A percentile compares a stretch with the other conserved stretches of the same genome.
phyloP scores from a whole-genome alignment of 2,797 vertebrate species.

The Cyclopterus lumpus region DNA sequence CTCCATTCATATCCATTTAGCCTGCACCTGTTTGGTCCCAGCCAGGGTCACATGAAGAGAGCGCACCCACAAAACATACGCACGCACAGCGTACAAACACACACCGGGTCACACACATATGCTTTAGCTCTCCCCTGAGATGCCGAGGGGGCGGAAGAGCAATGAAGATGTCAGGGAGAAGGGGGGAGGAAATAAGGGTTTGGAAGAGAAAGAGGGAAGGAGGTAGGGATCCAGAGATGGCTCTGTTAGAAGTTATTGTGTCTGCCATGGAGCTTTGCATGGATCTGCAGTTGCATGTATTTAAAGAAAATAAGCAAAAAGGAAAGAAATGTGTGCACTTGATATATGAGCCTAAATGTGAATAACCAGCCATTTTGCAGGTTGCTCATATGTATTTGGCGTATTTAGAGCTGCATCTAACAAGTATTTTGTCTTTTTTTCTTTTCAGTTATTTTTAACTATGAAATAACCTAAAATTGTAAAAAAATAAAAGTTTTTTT shows the following conservation, averaged over 20 bases:
- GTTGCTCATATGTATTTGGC: background rate
- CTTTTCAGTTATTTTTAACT: background rate
- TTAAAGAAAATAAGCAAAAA: too few relatives aligned
- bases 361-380: background rate
- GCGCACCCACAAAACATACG: conserved; percentile 59
- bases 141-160: conserved; percentile 48
- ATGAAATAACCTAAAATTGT: background rate
- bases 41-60: conserved; percentile 86
- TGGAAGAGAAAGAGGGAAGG: conserved; percentile 14
- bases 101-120: conserved; percentile 67
- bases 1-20: conserved; percentile 99
- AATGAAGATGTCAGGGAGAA: conserved; percentile 72
- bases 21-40: conserved; percentile 97
- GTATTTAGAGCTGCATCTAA: background rate
- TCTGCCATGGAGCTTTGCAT: conserved; percentile 18
- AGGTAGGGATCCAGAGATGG: background rate
- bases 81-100: conserved; percentile 43
- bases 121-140: conserved; percentile 69
- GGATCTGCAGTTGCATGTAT: conserved; percentile 1
- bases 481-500: background rate
- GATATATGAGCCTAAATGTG: background rate
- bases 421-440: background rate
- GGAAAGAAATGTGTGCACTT: background rate
- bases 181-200: conserved; percentile 52
- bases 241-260: background rate